phyloP scores from a whole-genome alignment of 1,140 invertebrate species.

The Spodoptera frugiperda region DNA sequence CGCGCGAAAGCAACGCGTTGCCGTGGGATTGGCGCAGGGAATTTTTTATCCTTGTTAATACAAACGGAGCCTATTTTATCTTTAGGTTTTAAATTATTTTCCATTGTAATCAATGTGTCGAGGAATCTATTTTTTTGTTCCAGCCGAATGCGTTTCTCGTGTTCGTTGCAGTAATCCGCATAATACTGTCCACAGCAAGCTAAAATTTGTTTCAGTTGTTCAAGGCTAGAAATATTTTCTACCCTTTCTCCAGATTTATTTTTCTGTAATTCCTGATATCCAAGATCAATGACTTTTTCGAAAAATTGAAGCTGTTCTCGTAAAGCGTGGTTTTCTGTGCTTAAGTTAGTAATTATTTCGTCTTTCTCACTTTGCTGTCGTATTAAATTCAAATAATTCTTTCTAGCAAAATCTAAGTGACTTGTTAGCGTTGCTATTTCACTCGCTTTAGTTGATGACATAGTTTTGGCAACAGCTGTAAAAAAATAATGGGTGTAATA shows the following conservation, averaged over 20 bases:
- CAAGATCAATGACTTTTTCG: slow-evolving; percentile 50
- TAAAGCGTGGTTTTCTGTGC: slow-evolving; percentile 51
- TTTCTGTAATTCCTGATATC: slow-evolving; percentile 57
- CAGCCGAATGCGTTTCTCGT: slow-evolving; percentile 48
- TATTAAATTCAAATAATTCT: slow-evolving; percentile 44
- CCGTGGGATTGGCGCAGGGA: neutral
- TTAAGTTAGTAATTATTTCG: slow-evolving; percentile 44
- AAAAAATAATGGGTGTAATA: slow-evolving; percentile 28
- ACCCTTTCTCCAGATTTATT: slow-evolving; percentile 46
- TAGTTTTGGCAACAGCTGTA: slow-evolving; percentile 57
- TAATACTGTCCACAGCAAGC: slow-evolving; percentile 59
- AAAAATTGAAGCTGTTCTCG: slow-evolving; percentile 51
- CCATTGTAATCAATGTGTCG: slow-evolving; percentile 56
- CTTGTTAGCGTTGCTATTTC: slow-evolving; percentile 49
- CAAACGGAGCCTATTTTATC: slow-evolving; percentile 50
- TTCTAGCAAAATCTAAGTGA: slow-evolving; percentile 47
- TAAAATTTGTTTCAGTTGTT: slow-evolving; percentile 59
- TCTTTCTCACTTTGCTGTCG: slow-evolving; percentile 46
- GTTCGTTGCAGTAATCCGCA: slow-evolving; percentile 55
- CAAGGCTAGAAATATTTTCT: slow-evolving; percentile 35
- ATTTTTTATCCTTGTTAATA: slow-evolving; percentile 48
- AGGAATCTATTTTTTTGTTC: slow-evolving; percentile 63
- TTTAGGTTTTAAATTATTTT: slow-evolving; percentile 49
- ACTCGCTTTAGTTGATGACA: slow-evolving; percentile 53
- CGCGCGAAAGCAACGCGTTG: slow-evolving; percentile 4